Base-by-base conservation (phyloP, 2,797 vertebrate species). In the Amniataba percoides region DNA sequence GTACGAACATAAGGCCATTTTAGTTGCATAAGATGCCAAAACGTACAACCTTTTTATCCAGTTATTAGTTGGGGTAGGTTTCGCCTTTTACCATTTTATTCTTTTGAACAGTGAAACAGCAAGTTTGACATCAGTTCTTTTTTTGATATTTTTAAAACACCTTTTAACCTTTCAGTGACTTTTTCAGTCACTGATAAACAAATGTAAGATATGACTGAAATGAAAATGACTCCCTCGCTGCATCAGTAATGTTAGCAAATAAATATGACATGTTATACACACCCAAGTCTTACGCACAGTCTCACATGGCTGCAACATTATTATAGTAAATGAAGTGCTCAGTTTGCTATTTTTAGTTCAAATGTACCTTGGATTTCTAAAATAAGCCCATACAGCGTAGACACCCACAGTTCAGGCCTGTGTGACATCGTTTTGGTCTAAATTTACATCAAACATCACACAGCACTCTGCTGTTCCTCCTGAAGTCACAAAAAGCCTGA, bases 1-100 rank as follows among this genome's bases (percentile, higher is more conserved):
- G 98, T 99, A 83, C 31, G 70, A 66, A 63, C 60, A n/a, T 23
- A 27, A 52, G 21, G 9, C 19, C 25, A 62, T 13, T 34, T 49
- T 21, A 34, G 7, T 27, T 2, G 4, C 21, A 40, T 42, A 6
- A 45, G 11, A 51, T 16, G 34, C 46, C 27, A 56, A 52, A 31
- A 31, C 3, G 27, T 31, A 5, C 27, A 31, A 31, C 27, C 27
- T 3, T 42, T 31, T 0, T 25, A 19, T n/a, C 36, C 0, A 34
- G 31, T 59, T 2, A 15, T 31, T 46, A 27, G 27, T 31, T 5
- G 3, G 27, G 27, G 27, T 10, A 34, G 5, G 27, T 31, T 72
- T 10, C 2, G n/a, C 7, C 57, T 19, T 7, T 51, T 15, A 40
- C 40, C 10, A 16, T 43, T 59, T 25, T 5, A 45, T 31, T 62